phyloP scores from a whole-genome alignment of 1,140 invertebrate species.

The Panonychus citri region DNA sequence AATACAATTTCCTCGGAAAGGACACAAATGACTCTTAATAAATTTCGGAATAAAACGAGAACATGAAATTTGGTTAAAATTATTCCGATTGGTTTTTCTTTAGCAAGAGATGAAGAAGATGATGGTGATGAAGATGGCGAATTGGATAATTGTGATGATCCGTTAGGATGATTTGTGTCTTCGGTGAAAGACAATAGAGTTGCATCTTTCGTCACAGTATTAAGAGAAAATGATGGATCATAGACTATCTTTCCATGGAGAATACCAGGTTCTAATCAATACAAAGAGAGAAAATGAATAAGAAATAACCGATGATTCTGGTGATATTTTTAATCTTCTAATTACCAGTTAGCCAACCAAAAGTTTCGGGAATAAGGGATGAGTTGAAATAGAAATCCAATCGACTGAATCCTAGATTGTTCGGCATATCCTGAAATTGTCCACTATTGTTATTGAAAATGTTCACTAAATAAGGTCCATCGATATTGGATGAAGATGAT shows the following conservation, averaged over 20 bases:
- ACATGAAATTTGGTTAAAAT: constrained; percentile 75
- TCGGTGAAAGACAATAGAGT: constrained; percentile 23
- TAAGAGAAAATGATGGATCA: constrained; percentile 19
- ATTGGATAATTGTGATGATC: too few species aligned
- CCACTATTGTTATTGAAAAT: constrained; percentile 21
- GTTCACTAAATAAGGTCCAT: background rate
- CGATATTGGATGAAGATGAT: background rate
- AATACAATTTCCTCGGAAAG: constrained; percentile 66
- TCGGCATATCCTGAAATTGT: constrained; percentile 45
- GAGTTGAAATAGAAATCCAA: constrained; percentile 51
- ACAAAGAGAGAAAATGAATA: background rate
- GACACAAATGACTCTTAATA: constrained; percentile 54
- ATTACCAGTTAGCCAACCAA: constrained; percentile 57
- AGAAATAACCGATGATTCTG: constrained; percentile 4
- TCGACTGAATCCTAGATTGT: constrained; percentile 46
- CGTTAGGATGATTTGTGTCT: too few species aligned
- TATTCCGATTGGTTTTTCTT: constrained; percentile 38
- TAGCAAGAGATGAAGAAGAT: constrained; percentile 3
- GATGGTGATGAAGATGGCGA: too few species aligned
- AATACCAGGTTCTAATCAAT: constrained; percentile 22
- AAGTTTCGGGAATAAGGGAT: constrained; percentile 35
- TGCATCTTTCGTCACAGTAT: constrained; percentile 33
- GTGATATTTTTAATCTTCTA: background rate
- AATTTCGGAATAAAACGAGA: constrained; percentile 54
- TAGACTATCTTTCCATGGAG: constrained; percentile 23